Evolutionary conservation across 2,888 invertebrate species (phyloP), one percentile per base, ranked within the genome.

Genomic region (Athalia rosae): DNA sequence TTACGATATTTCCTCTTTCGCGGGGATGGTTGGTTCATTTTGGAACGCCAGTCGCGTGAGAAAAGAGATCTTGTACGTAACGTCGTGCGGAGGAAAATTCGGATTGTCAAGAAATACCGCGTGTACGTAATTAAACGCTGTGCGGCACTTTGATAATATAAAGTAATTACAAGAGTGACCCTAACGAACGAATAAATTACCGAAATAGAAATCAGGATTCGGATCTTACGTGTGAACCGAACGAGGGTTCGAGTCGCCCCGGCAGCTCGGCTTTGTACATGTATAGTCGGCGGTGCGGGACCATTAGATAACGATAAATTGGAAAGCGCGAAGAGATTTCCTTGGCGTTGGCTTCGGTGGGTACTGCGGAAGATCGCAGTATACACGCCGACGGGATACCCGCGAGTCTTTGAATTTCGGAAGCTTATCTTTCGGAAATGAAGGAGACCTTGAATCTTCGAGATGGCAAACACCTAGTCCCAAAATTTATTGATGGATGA

Each of bases 161-260:
- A 74, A 61, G 47, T 74, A 61, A 74, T 74, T 74, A 50, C 15
- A 50, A 47, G 74, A 74, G 48, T 74, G 62, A 62, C 48, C 62
- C 61, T 74, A 74, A 74, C 61, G 62, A 62, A 61, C 28, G 53
- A 28, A 61, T 62, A 74, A 28, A 74, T 59, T 13, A 11, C 28
- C 28, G 28, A 8, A 74, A 74, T 74, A 61, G 48, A 28, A 71
- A 71, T 71, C 71, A 43, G 58, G 11, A 41, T 47, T 41, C 8
- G 28, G 50, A 74, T 61, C 74, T 74, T 62, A 43, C 61, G 48
- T 53, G 50, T 13, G 58, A 45, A 71, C 71, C 45, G 4, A 71
- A 71, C 71, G 47, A 43, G 71, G 41, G 41, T 71, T 28, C 28
- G 28, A 28, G 28, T 2, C 2, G 28, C 28, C 28, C 1, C 28